Conservation (phyloP, 2,113 vertebrate species). For the Sinosuthora webbiana region DNA sequence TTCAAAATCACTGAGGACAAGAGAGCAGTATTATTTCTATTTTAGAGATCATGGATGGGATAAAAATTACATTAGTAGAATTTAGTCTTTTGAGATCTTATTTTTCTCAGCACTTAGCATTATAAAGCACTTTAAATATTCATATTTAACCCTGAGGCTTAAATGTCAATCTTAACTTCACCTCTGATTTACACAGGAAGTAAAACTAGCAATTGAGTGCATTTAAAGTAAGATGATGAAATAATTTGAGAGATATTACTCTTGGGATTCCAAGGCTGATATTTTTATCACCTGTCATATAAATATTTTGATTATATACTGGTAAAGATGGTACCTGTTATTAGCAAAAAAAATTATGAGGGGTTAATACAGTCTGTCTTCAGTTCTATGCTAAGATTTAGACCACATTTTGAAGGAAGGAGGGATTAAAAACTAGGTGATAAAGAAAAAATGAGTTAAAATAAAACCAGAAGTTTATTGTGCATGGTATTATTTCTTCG, state of each 20-base stretch:
- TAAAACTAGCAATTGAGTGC: background rate
- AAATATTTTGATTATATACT: background rate
- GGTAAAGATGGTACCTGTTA: background rate
- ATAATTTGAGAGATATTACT: background rate
- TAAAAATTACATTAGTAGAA: background rate
- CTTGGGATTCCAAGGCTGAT: background rate
- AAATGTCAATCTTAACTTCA: background rate
- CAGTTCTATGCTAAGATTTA: background rate
- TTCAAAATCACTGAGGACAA: background rate
- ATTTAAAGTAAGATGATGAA: background rate
- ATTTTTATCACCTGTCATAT: background rate
- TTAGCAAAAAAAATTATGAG: background rate
- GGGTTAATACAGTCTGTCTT: background rate
- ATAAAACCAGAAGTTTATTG: background rate
- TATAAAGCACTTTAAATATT: background rate
- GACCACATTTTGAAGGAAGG: background rate
- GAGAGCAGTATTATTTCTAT: background rate
- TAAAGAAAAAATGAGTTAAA: background rate
- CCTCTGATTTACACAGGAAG: background rate
- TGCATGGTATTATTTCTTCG: background rate
- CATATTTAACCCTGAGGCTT: background rate
- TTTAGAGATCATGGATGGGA: background rate
- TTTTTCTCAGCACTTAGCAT: background rate
- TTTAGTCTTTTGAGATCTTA: background rate
- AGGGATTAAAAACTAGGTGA: background rate